Evolutionary conservation across 2,113 vertebrate species (phyloP).

Genomic region (Anser cygnoides): DNA sequence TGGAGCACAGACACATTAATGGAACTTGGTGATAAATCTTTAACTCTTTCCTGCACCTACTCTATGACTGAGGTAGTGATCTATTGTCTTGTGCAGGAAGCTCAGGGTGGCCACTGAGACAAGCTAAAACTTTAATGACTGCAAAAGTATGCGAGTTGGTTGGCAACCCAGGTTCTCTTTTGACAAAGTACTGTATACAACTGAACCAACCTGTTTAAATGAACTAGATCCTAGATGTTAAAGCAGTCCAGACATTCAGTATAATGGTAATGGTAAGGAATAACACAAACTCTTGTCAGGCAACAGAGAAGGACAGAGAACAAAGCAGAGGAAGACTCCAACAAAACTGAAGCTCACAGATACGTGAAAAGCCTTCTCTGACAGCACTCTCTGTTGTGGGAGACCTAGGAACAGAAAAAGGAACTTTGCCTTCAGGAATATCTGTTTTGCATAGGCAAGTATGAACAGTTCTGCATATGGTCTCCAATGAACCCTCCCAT

Average conservation of each 20-base stretch:
- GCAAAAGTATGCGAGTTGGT: neutral
- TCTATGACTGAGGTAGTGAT: too few relatives aligned
- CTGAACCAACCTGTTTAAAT: neutral
- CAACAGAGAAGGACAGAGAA: neutral
- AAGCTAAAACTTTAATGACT: neutral
- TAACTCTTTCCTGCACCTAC: neutral
- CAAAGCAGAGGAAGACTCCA: neutral
- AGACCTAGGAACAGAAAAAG: neutral
- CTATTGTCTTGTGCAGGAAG: neutral
- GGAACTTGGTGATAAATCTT: neutral
- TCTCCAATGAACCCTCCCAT: neutral
- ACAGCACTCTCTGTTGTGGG: neutral
- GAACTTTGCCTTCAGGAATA: neutral
- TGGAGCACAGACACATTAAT: accelerated
- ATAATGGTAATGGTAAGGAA: neutral
- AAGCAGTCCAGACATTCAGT: neutral
- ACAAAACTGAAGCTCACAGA: neutral
- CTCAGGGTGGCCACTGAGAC: neutral
- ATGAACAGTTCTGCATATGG: neutral
- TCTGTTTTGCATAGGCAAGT: neutral
- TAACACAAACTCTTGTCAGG: neutral
- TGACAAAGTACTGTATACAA: neutral
- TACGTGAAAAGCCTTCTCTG: neutral
- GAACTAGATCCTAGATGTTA: neutral
- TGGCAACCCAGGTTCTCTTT: neutral